Percentiles rank a stretch among this genome's conserved stretches.
phyloP scores from a whole-genome alignment of 2,888 invertebrate species.

The Euplagia quadripunctaria region DNA sequence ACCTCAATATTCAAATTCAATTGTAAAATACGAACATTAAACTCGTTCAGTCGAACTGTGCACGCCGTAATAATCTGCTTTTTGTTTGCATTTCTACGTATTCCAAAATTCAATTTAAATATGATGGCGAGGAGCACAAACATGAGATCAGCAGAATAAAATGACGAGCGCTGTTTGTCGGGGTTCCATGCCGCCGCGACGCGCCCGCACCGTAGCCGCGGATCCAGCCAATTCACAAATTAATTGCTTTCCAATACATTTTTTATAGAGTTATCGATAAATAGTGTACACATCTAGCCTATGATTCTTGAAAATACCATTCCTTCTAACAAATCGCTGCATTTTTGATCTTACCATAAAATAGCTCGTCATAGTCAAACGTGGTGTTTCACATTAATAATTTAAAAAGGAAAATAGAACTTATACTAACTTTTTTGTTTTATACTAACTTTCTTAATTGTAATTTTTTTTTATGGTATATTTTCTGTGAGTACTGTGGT shows the following conservation, averaged over 20 bases:
- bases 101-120: constrained; percentile 85
- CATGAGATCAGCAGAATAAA: constrained; percentile 85
- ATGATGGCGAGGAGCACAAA: constrained; percentile 82
- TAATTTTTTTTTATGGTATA: no score
- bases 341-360: background rate
- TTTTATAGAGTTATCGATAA: constrained; percentile 59
- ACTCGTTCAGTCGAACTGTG: constrained; percentile 59
- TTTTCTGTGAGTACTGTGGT: no score
- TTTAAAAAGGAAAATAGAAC: background rate
- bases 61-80: constrained; percentile 68
- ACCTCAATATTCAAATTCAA: constrained; percentile 56
- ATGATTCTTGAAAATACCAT: background rate
- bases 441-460: no score
- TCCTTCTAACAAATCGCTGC: background rate
- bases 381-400: no score
- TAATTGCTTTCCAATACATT: constrained; percentile 83
- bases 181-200: constrained; percentile 61
- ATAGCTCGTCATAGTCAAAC: no score
- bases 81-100: constrained; percentile 76
- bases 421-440: background rate
- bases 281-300: constrained; percentile 6
- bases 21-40: constrained; percentile 69
- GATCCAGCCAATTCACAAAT: constrained; percentile 73
- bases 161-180: constrained; percentile 82
- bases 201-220: constrained; percentile 56